Evolutionary conservation across 2,113 vertebrate genomes (phyloP).

Genomic region (Atractosteus spatula): DNA sequence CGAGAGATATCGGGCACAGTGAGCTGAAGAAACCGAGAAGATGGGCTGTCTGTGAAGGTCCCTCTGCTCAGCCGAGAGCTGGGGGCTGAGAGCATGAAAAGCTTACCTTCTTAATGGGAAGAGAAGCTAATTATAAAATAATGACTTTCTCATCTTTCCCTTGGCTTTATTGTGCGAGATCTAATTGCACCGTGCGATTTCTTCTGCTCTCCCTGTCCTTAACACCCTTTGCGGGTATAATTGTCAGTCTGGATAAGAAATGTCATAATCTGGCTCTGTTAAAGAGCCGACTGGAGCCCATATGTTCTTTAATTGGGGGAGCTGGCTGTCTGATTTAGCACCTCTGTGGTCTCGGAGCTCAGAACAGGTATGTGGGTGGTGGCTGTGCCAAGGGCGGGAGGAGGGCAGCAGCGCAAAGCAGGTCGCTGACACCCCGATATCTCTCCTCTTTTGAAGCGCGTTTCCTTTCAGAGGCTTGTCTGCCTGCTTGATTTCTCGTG

Average conservation of each 20-base stretch:
- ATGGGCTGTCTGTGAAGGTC: no score
- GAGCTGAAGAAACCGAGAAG: no score
- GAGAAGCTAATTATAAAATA: slow-evolving; percentile 20
- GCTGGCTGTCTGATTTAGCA: slow-evolving; percentile 27
- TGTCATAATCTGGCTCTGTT: slow-evolving; percentile 34
- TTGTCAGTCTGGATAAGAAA: slow-evolving; percentile 52
- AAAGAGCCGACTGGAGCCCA: slow-evolving; percentile 33
- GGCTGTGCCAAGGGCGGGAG: slow-evolving; percentile 31
- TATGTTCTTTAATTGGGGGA: slow-evolving; percentile 26
- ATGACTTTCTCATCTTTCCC: slow-evolving; percentile 24
- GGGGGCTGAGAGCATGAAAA: not conserved
- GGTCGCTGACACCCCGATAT: slow-evolving; percentile 26
- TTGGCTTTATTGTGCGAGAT: slow-evolving; percentile 23
- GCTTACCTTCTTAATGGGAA: slow-evolving; percentile 11
- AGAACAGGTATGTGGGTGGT: slow-evolving; percentile 33
- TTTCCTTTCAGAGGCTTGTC: slow-evolving; percentile 1
- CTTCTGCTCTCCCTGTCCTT: slow-evolving; percentile 33
- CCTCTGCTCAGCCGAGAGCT: no score
- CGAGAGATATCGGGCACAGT: no score
- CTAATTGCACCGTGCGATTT: slow-evolving; percentile 13
- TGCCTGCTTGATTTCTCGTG: no score
- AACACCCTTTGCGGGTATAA: slow-evolving; percentile 3
- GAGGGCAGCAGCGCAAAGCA: slow-evolving; percentile 17
- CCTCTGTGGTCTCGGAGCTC: not conserved
- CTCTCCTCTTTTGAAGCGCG: not conserved